Conservation (phyloP, 2,888 invertebrate genomes). For the Diploptera punctata region DNA sequence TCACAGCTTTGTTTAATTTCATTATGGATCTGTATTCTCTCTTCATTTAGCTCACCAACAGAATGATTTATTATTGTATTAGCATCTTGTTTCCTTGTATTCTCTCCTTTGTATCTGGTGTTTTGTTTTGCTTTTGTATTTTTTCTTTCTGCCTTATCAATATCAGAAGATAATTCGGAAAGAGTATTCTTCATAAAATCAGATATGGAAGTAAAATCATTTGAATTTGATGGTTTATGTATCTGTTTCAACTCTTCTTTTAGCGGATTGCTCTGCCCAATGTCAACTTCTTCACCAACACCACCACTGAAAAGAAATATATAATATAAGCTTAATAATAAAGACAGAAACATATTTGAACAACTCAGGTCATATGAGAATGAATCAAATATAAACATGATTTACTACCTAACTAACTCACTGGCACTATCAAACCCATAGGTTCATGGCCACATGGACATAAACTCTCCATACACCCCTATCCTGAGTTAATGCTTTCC, state of each 20-base stretch:
- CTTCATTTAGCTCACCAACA: background rate
- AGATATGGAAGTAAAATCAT: constrained; percentile 26
- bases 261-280: constrained; percentile 47
- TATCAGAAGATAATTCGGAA: background rate
- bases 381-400: too few relatives aligned
- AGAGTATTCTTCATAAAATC: constrained; percentile 32
- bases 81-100: background rate
- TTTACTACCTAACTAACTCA: too few relatives aligned
- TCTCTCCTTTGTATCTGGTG: background rate
- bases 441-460: too few relatives aligned
- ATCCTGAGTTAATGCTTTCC: too few relatives aligned
- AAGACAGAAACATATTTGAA: background rate
- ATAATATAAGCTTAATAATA: background rate
- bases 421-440: too few relatives aligned
- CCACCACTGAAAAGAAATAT: constrained; percentile 48
- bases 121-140: constrained; percentile 15
- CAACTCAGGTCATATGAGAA: too few relatives aligned
- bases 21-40: too few relatives aligned
- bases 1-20: too few relatives aligned
- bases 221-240: constrained; percentile 18
- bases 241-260: constrained; percentile 16
- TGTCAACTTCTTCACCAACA: constrained; percentile 65
- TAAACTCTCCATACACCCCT: too few relatives aligned
- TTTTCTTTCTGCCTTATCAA: constrained; percentile 40
- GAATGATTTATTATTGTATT: background rate